Evolutionary conservation across 2,888 invertebrate genomes (phyloP).

Genomic region (Chymomyza procnemis): DNA sequence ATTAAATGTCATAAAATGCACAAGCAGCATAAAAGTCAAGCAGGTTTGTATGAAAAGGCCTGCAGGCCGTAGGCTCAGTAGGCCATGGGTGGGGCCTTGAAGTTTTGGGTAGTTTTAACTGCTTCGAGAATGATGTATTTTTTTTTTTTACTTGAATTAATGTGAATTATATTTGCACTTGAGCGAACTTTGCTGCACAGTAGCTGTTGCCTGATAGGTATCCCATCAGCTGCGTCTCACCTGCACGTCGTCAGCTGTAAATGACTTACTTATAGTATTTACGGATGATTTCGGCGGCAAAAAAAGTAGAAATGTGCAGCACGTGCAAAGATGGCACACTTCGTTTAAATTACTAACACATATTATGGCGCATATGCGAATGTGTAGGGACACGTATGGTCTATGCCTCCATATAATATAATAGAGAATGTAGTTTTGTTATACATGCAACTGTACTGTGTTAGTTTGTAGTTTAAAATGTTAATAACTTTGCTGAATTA

Average conservation of each 20-base stretch:
- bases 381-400: too few relatives aligned
- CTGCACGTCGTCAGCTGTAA: not conserved
- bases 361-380: slow-evolving; percentile 61
- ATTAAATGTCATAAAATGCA: slow-evolving; percentile 74
- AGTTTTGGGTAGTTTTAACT: slow-evolving; percentile 11
- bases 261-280: not conserved
- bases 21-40: slow-evolving; percentile 61
- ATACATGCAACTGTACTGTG: too few relatives aligned
- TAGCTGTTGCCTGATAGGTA: slow-evolving; percentile 61
- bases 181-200: slow-evolving; percentile 66
- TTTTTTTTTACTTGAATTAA: slow-evolving; percentile 73
- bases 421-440: too few relatives aligned
- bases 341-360: slow-evolving; percentile 49
- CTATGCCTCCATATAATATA: too few relatives aligned
- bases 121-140: slow-evolving; percentile 15
- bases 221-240: not conserved
- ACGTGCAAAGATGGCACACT: slow-evolving; percentile 53
- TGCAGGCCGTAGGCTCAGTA: not conserved
- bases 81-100: not conserved
- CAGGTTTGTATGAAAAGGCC: not conserved
- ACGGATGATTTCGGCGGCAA: slow-evolving; percentile 27
- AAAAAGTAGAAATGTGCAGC: slow-evolving; percentile 36
- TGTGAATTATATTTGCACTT: slow-evolving; percentile 61
- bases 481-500: too few relatives aligned
- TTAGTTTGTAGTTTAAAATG: too few relatives aligned